Percentiles rank a stretch among this genome's conserved stretches.
phyloP scores from a whole-genome alignment of 2,113 vertebrate species.

The Gracilinanus agilis region DNA sequence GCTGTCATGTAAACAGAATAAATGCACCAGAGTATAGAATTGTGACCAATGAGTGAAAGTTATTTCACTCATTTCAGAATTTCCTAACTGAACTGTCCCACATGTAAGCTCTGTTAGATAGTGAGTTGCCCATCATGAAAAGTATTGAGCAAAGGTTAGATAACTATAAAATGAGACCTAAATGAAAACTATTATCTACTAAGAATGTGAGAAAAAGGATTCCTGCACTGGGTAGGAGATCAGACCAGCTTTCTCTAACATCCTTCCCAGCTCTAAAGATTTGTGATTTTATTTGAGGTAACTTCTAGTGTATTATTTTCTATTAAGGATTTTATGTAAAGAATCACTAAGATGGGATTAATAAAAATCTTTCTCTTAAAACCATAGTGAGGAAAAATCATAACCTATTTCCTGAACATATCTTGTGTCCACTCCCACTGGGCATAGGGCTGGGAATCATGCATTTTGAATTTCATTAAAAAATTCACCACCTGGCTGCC shows the following conservation, averaged over 20 bases:
- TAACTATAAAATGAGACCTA: not conserved
- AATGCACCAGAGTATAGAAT: not conserved
- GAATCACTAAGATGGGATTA: not conserved
- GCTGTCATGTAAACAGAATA: not conserved
- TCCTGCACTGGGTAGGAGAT: not conserved
- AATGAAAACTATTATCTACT: not conserved
- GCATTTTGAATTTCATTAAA: not conserved
- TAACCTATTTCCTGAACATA: not conserved
- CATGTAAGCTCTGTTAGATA: not conserved
- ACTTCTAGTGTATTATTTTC: not conserved
- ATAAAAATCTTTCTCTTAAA: not conserved
- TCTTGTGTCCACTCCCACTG: not conserved
- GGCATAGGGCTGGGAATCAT: not conserved
- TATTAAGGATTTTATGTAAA: slow-evolving; percentile 31
- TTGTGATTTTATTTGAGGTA: not conserved
- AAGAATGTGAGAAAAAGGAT: not conserved
- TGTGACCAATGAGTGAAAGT: not conserved
- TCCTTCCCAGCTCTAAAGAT: not conserved
- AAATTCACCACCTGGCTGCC: not conserved
- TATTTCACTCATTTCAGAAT: not conserved
- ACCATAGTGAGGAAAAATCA: not conserved
- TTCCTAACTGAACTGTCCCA: not conserved
- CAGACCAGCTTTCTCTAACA: not conserved
- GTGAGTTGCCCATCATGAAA: not conserved
- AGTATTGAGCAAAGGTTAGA: not conserved